Base-by-base conservation (phyloP, 2,113 vertebrate genomes). In the Urocitellus parryii region DNA sequence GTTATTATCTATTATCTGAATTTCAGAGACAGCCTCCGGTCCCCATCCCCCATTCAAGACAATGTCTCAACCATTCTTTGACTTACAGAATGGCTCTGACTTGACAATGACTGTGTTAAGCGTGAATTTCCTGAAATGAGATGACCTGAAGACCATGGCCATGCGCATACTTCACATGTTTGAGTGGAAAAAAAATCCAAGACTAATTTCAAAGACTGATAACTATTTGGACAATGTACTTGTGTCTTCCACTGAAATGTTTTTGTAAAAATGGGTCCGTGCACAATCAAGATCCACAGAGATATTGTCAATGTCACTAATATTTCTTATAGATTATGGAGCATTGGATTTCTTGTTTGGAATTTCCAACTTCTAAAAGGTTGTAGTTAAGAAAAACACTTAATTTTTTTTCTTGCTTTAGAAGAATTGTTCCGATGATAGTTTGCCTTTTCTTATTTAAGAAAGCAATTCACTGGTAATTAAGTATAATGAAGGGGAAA, bases 151-250 rank as follows among this genome's bases (percentile, higher is more conserved):
- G 82, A 61, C 70, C 72, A 29, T 51, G 37, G 29, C 8, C 81
- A 22, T 76, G 29, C 6, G 51, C 29, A 13, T 10, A 18, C 25
- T 89, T 81, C 86, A 34, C 34, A 22, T 73, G 48, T 24, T 39
- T 83, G 42, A 83, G 73, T 87, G 37, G 14, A 63, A 94, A 87
- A 68, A 90, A 88, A 90, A 74, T 48, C 7, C 34, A 42, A 56
- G 8, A 88, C 67, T 81, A 95, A 87, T 90, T 89, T 94, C 80
- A 88, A 34, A n/a, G n/a, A 58, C 81, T 96, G 95, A 88, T 82
- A 82, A 56, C n/a, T 90, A 45, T 82, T 86, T 92, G 70, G 82
- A 96, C 34, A 89, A 27, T 29, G 16, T 51, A 70, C 48, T 97
- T 92, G 34, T 63, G 45, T 73, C n/a, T 51, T 79, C 65, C 48